Evolutionary conservation across 2,113 vertebrate genomes (phyloP), one percentile per base, ranked within the genome.

Genomic region (Smithornis capensis): DNA sequence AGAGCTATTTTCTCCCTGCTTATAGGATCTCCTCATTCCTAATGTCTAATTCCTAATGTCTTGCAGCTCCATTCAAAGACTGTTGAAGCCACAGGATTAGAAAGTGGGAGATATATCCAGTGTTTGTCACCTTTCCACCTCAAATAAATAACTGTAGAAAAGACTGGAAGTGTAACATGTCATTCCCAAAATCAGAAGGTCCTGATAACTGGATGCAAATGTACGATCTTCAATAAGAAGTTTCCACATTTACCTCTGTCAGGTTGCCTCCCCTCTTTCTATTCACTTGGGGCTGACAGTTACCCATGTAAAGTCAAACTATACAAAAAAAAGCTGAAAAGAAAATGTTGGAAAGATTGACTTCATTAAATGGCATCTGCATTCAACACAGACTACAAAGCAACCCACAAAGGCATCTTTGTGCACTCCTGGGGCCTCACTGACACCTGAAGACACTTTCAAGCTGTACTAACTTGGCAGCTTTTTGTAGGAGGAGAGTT

Each of bases 281-380:
- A 19, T 37, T 52, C 57, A 57, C 6, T 19, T 65, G 45, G 24
- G 28, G 40, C 31, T 94, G 94, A 84, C 62, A 87, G 73, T 76
- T 89, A 97, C 60, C 4, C 0, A 10, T 83, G 83, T 83, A 81
- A 52, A 91, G 44, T 52, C 60, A 93, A 94, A 89, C 35, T 47
- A 28, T 8, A 86, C 31, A 17, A 55, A 77, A 70, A 78, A 67
- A 68, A 44, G 2, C 16, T 62, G 42, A 67, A 90, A 87, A 89
- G 50, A 59, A 23, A 82, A 69, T 84, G 73, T 44, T 78, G 76
- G 29, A 31, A 83, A 70, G 73, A 64, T 8, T 90, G 80, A 35
- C 44, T 92, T 68, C 69, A 89, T 91, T 94, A 95, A 87, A 82
- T 59, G 89, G 40, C 81, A 85, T 42, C 89, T 79, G 49, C 63